Evolutionary conservation across 2,113 vertebrate genomes (phyloP).

Genomic region (Hemichromis elongatus): DNA sequence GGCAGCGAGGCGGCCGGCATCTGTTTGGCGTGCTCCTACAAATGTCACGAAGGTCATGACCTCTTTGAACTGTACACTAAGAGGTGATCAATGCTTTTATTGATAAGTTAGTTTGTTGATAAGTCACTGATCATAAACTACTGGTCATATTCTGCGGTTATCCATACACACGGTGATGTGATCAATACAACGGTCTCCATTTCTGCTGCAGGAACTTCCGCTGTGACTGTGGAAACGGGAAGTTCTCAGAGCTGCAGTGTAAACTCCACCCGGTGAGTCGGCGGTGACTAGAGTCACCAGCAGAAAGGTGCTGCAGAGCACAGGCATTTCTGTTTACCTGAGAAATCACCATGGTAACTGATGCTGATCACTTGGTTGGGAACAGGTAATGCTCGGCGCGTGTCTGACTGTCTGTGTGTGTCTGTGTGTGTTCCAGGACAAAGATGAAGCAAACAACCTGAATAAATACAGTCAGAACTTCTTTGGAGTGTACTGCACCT

Average conservation of each 20-base stretch:
- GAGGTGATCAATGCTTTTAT: constrained; percentile 68
- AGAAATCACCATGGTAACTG: neutral
- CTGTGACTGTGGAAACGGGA: constrained; percentile 95
- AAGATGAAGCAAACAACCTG: constrained; percentile 80
- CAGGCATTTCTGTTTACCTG: neutral
- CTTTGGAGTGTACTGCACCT: constrained; percentile 91
- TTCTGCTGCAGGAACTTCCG: constrained; percentile 83
- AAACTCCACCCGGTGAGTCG: constrained; percentile 87
- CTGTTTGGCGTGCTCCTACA: constrained; percentile 95
- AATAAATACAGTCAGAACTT: constrained; percentile 99
- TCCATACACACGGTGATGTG: neutral
- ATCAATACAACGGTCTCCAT: neutral
- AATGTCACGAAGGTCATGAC: constrained; percentile 91
- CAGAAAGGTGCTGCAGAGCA: neutral
- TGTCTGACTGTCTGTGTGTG: neutral
- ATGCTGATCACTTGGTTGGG: neutral
- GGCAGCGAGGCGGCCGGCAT: constrained; percentile 86
- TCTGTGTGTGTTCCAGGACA: constrained; percentile 76
- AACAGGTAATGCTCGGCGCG: neutral
- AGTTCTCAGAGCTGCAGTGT: constrained; percentile 89
- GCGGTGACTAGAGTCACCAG: neutral
- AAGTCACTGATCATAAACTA: neutral
- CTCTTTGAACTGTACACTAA: constrained; percentile 96
- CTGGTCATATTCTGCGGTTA: neutral
- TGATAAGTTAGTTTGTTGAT: too few relatives aligned